Evolutionary conservation across 2,888 invertebrate genomes (phyloP).

Genomic region (Nemotelus nigrinus): DNA sequence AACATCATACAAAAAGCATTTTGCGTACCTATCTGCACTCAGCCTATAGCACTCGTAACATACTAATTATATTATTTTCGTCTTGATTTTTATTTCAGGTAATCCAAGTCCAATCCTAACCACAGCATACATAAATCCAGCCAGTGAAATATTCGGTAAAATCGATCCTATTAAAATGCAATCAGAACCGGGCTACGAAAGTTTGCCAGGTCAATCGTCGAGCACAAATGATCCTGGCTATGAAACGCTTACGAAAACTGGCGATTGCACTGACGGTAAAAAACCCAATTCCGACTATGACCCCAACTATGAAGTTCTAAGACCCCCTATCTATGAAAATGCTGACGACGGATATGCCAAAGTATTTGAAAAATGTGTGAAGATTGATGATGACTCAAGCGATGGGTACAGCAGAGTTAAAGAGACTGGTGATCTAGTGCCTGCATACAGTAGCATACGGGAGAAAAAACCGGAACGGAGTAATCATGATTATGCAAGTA

Average conservation of each 20-base stretch:
- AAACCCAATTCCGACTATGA: conserved; percentile 72
- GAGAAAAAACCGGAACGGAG: conserved; percentile 40
- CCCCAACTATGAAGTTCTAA: conserved; percentile 83
- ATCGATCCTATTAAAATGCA: conserved; percentile 54
- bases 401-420: conserved; percentile 62
- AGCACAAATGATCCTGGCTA: conserved; percentile 77
- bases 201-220: conserved; percentile 67
- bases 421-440: conserved; percentile 51
- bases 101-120: conserved; percentile 11
- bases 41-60: background rate
- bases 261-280: conserved; percentile 55
- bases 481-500: conserved; percentile 62
- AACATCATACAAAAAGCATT: no score
- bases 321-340: conserved; percentile 61
- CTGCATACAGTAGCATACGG: conserved; percentile 50
- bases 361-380: conserved; percentile 59
- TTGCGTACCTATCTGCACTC: no score
- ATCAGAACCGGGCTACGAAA: conserved; percentile 58
- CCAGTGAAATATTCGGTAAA: conserved; percentile 37
- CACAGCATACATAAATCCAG: conserved; percentile 13
- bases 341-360: conserved; percentile 64
- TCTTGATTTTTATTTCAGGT: conserved; percentile 11
- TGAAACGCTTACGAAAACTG: conserved; percentile 69
- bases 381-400: conserved; percentile 53
- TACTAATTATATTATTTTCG: background rate